Evolutionary conservation across 92 coral and sea anemone genomes (phyloP).

Genomic region (Virgularia gustaviana): DNA sequence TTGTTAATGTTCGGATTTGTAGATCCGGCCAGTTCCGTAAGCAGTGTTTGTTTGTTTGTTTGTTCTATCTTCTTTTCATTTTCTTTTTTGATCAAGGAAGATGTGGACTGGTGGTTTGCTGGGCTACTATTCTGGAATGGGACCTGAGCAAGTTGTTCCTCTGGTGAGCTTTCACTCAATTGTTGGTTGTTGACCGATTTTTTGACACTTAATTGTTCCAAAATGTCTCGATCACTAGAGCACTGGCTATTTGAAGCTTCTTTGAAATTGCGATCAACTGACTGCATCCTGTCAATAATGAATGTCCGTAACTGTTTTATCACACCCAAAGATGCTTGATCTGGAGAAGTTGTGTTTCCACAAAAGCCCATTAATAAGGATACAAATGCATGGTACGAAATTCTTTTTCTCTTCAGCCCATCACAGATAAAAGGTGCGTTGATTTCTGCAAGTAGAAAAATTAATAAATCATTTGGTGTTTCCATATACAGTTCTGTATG

Average conservation of each 20-base stretch:
- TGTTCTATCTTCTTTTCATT: conserved; percentile 27
- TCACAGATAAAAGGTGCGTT: conserved; percentile 38
- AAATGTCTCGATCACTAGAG: no score
- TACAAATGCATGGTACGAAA: conserved; percentile 25
- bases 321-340: conserved; percentile 21
- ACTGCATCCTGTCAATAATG: conserved; percentile 13
- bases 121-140: conserved; percentile 8
- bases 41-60: conserved; percentile 11
- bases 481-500: no score
- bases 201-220: no score
- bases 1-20: no score
- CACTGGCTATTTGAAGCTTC: no score
- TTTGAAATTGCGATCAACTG: conserved; percentile 4
- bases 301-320: conserved; percentile 2
- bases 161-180: no score
- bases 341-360: conserved; percentile 22
- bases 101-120: conserved; percentile 28
- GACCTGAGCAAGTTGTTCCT: no score
- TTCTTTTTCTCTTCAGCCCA: conserved; percentile 29
- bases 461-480: no score
- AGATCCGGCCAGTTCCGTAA: no score
- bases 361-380: conserved; percentile 37
- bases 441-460: no score
- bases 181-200: no score
- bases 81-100: conserved; percentile 26